These are phyloP conservation scores for Mimas tiliae DNA, from an alignment of 2,888 invertebrate species.

Conservation along the genomic window DNA sequence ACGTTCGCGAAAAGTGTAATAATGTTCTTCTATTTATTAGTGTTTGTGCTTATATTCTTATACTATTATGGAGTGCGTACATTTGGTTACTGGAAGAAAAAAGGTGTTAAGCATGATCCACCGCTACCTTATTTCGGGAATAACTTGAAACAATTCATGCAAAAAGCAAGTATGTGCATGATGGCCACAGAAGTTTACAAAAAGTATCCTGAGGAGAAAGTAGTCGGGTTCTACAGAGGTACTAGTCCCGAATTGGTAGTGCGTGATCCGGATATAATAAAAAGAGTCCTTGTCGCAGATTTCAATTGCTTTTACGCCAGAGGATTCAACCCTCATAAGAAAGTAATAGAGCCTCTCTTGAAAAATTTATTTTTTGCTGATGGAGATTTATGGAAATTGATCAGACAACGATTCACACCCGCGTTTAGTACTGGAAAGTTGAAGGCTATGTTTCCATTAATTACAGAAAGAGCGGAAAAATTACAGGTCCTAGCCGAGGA, in stretches of 20 bases:
- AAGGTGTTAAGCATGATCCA: conserved; percentile 65
- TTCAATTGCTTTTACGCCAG: conserved; percentile 66
- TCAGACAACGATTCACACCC: conserved; percentile 70
- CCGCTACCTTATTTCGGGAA: conserved; percentile 66
- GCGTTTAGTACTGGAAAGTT: conserved; percentile 73
- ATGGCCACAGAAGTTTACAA: conserved; percentile 62
- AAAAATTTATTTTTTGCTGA: conserved; percentile 73
- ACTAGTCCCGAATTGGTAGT: conserved; percentile 64
- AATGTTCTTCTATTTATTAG: conserved; percentile 47
- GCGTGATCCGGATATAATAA: conserved; percentile 69
- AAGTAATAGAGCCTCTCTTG: conserved; percentile 65
- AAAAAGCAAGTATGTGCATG: conserved; percentile 66
- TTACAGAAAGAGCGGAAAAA: conserved; percentile 68
- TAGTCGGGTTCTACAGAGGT: conserved; percentile 68
- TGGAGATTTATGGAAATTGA: conserved; percentile 71
- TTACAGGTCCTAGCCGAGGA: conserved; percentile 63
- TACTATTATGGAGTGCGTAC: conserved; percentile 64
- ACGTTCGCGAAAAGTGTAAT: background rate
- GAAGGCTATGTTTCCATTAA: conserved; percentile 74
- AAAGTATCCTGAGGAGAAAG: conserved; percentile 69
- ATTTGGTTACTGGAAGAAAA: conserved; percentile 68
- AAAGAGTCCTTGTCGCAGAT: conserved; percentile 66
- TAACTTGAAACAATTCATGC: conserved; percentile 60
- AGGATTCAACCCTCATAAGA: conserved; percentile 65
- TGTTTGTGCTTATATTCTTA: conserved; percentile 45